phyloP scores from a whole-genome alignment of 1,140 invertebrate species.

The Drosophila tani region DNA sequence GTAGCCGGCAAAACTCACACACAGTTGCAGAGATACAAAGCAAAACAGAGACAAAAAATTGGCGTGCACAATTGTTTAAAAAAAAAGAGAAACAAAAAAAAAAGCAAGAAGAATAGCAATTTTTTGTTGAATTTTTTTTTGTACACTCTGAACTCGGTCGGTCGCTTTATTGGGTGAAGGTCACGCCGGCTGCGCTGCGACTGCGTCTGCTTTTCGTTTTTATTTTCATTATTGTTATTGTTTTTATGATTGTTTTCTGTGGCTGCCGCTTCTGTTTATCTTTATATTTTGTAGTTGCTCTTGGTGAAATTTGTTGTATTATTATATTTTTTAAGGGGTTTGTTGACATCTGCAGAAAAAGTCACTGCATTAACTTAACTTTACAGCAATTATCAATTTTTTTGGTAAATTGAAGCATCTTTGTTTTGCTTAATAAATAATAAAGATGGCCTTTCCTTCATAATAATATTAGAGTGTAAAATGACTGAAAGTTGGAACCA shows the following conservation, averaged over 20 bases:
- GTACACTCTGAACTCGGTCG: conserved; percentile 63
- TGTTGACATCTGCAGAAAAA: background rate
- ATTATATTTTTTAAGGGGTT: background rate
- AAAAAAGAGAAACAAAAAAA: conserved; percentile 21
- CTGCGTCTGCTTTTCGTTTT: conserved; percentile 50
- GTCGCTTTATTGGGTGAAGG: conserved; percentile 78
- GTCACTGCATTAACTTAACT: background rate
- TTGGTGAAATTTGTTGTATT: background rate
- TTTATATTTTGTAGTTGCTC: conserved; percentile 21
- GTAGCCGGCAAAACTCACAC: conserved; percentile 28
- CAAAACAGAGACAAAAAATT: conserved; percentile 43
- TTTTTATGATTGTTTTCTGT: conserved; percentile 21
- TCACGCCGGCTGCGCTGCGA: conserved; percentile 56
- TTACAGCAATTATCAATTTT: background rate
- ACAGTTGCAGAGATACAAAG: conserved; percentile 20
- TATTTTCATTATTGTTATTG: conserved; percentile 43
- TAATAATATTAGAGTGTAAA: no score
- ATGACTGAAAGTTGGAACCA: no score
- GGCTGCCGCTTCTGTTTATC: conserved; percentile 32
- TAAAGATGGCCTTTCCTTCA: background rate
- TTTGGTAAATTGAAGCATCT: background rate
- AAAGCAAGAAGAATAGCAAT: conserved; percentile 17
- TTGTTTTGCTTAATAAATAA: background rate
- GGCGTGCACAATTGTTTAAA: conserved; percentile 63
- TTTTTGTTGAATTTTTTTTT: conserved; percentile 38